phyloP scores from a whole-genome alignment of 1,140 invertebrate species.

The Zaprionus capensis region DNA sequence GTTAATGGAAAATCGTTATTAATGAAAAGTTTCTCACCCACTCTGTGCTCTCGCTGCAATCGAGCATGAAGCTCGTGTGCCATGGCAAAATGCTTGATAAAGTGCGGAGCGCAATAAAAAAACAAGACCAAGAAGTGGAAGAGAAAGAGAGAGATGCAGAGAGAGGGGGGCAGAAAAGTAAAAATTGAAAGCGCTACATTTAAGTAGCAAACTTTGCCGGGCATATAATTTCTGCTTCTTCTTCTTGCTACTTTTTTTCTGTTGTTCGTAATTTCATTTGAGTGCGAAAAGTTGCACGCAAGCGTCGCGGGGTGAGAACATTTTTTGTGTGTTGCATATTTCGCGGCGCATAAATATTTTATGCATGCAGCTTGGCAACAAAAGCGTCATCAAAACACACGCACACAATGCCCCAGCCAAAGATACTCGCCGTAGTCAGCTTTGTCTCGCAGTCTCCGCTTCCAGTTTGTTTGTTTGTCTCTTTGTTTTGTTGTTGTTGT shows the following conservation, averaged over 20 bases:
- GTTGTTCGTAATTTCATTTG: constrained; percentile 73
- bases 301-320: constrained; percentile 20
- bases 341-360: constrained; percentile 79
- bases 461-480: constrained; percentile 38
- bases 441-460: constrained; percentile 10
- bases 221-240: constrained; percentile 28
- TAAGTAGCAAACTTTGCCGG: constrained; percentile 73
- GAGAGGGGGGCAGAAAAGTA: constrained; percentile 10
- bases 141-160: not conserved
- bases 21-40: constrained; percentile 79
- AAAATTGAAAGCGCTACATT: constrained; percentile 69
- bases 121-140: constrained; percentile 5
- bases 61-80: constrained; percentile 68
- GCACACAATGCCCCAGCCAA: constrained; percentile 59
- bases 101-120: constrained; percentile 73
- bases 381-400: constrained; percentile 63
- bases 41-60: constrained; percentile 52
- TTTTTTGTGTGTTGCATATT: constrained; percentile 75
- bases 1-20: constrained; percentile 85
- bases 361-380: constrained; percentile 72
- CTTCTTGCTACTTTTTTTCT: constrained; percentile 32
- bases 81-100: constrained; percentile 78
- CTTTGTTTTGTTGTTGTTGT: constrained; percentile 9
- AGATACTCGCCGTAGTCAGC: constrained; percentile 15
- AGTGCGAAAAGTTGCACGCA: constrained; percentile 81